Conservation (phyloP, 2,888 invertebrate species). For the Drosophila neonasuta region DNA sequence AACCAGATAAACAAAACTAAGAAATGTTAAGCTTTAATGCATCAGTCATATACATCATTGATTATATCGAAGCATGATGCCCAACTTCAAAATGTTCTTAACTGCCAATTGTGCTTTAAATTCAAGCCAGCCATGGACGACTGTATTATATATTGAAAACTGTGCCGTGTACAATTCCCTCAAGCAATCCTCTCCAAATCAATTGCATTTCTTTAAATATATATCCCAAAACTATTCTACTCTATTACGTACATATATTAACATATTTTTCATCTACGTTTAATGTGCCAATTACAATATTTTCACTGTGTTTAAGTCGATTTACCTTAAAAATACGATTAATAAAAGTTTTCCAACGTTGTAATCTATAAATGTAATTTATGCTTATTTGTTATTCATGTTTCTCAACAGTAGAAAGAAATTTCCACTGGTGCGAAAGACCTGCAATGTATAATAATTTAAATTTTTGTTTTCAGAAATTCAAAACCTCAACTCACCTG, state of each 20-base stretch:
- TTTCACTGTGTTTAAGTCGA: slow-evolving; percentile 66
- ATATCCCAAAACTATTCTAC: slow-evolving; percentile 36
- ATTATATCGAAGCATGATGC: slow-evolving; percentile 42
- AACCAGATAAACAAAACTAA: slow-evolving; percentile 30
- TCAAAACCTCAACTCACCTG: slow-evolving; percentile 46
- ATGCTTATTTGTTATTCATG: slow-evolving; percentile 59
- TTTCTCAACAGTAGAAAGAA: slow-evolving; percentile 72
- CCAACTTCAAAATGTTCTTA: slow-evolving; percentile 48
- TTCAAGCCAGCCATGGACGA: slow-evolving; percentile 72
- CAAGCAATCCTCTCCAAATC: slow-evolving; percentile 19
- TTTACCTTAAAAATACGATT: slow-evolving; percentile 46
- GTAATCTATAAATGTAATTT: slow-evolving; percentile 65
- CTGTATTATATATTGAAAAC: slow-evolving; percentile 69
- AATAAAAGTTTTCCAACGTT: slow-evolving; percentile 75
- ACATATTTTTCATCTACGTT: slow-evolving; percentile 74
- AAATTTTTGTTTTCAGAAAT: background rate
- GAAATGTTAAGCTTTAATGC: slow-evolving; percentile 66
- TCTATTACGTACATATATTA: slow-evolving; percentile 38
- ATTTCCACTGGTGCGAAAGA: slow-evolving; percentile 74
- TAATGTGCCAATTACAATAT: slow-evolving; percentile 73
- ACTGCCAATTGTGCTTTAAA: slow-evolving; percentile 72
- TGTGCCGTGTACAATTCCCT: slow-evolving; percentile 56
- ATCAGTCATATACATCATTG: slow-evolving; percentile 36
- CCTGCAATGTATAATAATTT: slow-evolving; percentile 39
- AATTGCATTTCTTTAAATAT: slow-evolving; percentile 53